These are phyloP conservation scores for Arizona elegans DNA, from an alignment of 2,113 vertebrate genomes.

Conservation along the genomic window DNA sequence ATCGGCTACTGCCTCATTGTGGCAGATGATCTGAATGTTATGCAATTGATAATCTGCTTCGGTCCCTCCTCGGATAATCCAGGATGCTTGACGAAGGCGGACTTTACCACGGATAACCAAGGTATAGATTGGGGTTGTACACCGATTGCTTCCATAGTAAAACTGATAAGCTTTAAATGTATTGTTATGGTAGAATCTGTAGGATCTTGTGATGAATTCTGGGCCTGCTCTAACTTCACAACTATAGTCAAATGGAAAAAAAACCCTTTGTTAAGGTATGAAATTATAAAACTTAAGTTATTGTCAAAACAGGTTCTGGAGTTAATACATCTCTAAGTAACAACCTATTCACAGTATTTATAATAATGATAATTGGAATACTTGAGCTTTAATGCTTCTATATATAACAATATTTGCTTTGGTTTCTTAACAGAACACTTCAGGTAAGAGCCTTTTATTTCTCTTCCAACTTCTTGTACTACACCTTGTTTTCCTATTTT, in stretches of 20 bases:
- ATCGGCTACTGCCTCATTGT: conserved; percentile 74
- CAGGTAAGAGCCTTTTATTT: background rate
- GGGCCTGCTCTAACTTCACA: conserved; percentile 94
- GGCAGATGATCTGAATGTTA: conserved; percentile 80
- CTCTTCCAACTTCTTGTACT: background rate
- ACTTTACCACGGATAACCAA: conserved; percentile 84
- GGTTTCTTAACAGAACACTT: background rate
- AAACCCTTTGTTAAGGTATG: background rate
- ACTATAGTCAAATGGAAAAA: conserved; percentile 63
- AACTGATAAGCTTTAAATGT: conserved; percentile 87
- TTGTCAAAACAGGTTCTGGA: background rate
- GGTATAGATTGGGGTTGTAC: conserved; percentile 79
- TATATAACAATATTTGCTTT: background rate
- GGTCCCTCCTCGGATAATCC: conserved; percentile 93
- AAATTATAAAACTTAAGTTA: background rate
- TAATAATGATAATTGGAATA: background rate
- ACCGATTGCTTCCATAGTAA: conserved; percentile 82
- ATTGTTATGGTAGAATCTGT: conserved; percentile 88
- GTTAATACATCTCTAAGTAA: background rate
- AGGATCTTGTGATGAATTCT: conserved; percentile 94
- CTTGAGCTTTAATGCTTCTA: background rate
- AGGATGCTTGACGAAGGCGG: conserved; percentile 89
- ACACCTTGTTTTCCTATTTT: background rate
- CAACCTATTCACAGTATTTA: background rate
- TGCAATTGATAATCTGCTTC: conserved; percentile 92